Percentiles rank a stretch among this genome's conserved stretches.
Evolutionary conservation across 2,888 invertebrate species (phyloP).

Genomic region (Drosophila picticornis): DNA sequence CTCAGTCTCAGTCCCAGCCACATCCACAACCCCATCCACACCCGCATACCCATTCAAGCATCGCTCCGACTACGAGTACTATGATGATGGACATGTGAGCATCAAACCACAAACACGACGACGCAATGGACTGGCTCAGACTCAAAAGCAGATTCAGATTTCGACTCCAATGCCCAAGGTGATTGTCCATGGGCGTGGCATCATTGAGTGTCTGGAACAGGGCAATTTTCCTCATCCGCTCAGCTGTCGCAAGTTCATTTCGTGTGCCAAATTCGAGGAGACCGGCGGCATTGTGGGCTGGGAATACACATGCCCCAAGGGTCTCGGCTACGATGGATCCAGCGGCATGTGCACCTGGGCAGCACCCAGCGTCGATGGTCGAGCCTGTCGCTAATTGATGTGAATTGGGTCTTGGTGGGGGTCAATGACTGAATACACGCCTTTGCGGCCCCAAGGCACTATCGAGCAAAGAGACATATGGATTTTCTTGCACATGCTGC

Average conservation of each 20-base stretch:
- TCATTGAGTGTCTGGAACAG: slow-evolving; percentile 93
- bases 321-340: slow-evolving; percentile 94
- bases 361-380: slow-evolving; percentile 87
- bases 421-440: slow-evolving; percentile 61
- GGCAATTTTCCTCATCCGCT: slow-evolving; percentile 96
- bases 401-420: slow-evolving; percentile 35
- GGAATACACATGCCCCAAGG: slow-evolving; percentile 95
- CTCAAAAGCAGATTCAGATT: slow-evolving; percentile 63
- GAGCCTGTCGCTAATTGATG: slow-evolving; percentile 88
- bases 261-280: slow-evolving; percentile 94
- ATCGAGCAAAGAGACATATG: slow-evolving; percentile 1
- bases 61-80: slow-evolving; percentile 88
- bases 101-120: slow-evolving; percentile 66
- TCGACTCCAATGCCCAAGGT: slow-evolving; percentile 83
- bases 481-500: slow-evolving; percentile 32
- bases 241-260: slow-evolving; percentile 96
- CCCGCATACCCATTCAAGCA: slow-evolving; percentile 34
- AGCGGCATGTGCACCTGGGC: slow-evolving; percentile 97
- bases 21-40: slow-evolving; percentile 31
- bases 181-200: slow-evolving; percentile 88
- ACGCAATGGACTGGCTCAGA: slow-evolving; percentile 17
- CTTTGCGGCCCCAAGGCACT: slow-evolving; percentile 11
- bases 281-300: slow-evolving; percentile 92
- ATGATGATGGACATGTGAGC: slow-evolving; percentile 88
- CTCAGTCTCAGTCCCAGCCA: slow-evolving; percentile 29